Evolutionary conservation across 2,888 invertebrate species (phyloP).

Genomic region (Acanthosoma haemorrhoidale): DNA sequence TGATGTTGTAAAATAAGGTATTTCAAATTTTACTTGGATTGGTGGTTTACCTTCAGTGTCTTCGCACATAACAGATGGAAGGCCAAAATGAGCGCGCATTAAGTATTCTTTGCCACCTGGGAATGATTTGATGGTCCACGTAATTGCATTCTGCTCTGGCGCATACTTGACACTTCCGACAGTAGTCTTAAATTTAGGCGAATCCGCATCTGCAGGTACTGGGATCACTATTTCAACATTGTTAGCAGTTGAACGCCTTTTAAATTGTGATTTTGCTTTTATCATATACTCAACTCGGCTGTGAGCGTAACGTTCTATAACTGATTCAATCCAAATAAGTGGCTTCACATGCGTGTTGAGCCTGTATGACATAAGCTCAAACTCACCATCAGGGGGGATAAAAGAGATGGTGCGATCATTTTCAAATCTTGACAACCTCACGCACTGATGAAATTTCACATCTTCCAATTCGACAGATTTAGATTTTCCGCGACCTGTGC

Average conservation of each 20-base stretch:
- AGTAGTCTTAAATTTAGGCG: slow-evolving; percentile 63
- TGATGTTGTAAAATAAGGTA: slow-evolving; percentile 65
- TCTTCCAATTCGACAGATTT: slow-evolving; percentile 66
- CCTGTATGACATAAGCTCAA: slow-evolving; percentile 64
- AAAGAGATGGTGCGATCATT: slow-evolving; percentile 64
- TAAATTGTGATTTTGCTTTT: slow-evolving; percentile 63
- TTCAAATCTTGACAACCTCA: slow-evolving; percentile 61
- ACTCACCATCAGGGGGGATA: slow-evolving; percentile 66
- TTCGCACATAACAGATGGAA: slow-evolving; percentile 59
- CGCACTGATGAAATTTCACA: slow-evolving; percentile 67
- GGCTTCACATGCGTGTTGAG: slow-evolving; percentile 61
- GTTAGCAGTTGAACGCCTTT: slow-evolving; percentile 62
- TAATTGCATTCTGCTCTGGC: slow-evolving; percentile 58
- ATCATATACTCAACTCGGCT: slow-evolving; percentile 64
- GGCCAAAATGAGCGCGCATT: slow-evolving; percentile 62
- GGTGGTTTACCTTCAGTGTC: slow-evolving; percentile 60
- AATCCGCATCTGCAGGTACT: slow-evolving; percentile 59
- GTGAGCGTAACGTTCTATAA: slow-evolving; percentile 61
- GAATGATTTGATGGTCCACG: slow-evolving; percentile 63
- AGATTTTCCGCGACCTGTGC: slow-evolving; percentile 59
- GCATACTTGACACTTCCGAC: slow-evolving; percentile 60
- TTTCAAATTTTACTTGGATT: slow-evolving; percentile 61
- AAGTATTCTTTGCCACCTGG: slow-evolving; percentile 64
- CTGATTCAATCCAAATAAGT: slow-evolving; percentile 64
- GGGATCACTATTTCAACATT: slow-evolving; percentile 62